Conservation (phyloP, 2,113 vertebrate species). For the Psittacula cyanocephala region DNA sequence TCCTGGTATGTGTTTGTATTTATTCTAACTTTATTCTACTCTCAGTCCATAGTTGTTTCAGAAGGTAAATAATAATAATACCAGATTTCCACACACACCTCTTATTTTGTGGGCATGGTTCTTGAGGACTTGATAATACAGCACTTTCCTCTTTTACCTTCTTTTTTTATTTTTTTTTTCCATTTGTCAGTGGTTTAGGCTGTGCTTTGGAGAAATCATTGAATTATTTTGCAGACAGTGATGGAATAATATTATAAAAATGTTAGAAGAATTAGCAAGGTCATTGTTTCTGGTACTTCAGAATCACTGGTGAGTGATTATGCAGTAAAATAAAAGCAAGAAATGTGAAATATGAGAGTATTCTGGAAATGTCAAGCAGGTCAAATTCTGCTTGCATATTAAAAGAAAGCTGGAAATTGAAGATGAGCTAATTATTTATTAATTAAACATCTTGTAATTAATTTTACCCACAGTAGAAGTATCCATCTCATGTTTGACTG, state of each 20-base stretch:
- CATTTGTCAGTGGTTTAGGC: background rate
- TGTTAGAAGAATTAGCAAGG: background rate
- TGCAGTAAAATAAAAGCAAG: background rate
- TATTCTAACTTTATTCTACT: background rate
- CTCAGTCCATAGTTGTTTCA: background rate
- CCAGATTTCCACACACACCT: rapidly evolving
- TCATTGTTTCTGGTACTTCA: background rate
- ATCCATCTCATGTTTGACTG: background rate
- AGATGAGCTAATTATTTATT: background rate
- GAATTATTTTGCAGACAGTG: background rate
- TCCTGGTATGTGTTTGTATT: background rate
- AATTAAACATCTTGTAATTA: background rate
- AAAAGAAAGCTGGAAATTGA: background rate
- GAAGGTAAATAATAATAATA: background rate
- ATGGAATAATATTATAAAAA: background rate
- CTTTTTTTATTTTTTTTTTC: background rate
- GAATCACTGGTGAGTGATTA: background rate
- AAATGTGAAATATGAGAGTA: background rate
- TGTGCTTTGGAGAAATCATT: background rate
- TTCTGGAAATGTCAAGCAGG: background rate
- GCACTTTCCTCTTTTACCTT: background rate
- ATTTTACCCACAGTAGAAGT: background rate
- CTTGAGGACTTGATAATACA: background rate
- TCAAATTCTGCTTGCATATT: background rate
- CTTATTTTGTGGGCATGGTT: background rate